Evolutionary conservation across 2,797 vertebrate genomes (phyloP).

Genomic region (Scyliorhinus canicula): DNA sequence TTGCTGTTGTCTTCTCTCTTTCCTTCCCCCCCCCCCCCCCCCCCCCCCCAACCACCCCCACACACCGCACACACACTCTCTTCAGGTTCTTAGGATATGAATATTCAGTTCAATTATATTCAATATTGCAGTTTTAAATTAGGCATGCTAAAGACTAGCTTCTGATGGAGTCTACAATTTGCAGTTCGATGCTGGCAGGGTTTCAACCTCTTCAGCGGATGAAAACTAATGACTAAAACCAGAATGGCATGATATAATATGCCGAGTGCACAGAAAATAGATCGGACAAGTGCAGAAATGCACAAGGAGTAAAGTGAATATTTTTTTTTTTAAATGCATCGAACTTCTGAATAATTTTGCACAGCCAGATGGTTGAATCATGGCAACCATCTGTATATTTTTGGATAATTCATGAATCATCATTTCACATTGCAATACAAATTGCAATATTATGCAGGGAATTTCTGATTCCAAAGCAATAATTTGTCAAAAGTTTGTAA

Average conservation of each 20-base stretch:
- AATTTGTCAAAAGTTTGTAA: background rate
- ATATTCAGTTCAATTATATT: background rate
- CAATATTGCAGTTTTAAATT: background rate
- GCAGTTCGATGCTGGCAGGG: background rate
- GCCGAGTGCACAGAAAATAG: background rate
- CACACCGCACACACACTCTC: too few relatives aligned
- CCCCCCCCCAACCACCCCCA: too few relatives aligned
- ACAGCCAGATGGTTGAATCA: background rate
- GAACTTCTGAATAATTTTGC: conserved; percentile 7
- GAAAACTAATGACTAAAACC: background rate
- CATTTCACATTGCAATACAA: background rate
- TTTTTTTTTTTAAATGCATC: too few relatives aligned
- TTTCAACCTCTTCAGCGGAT: background rate
- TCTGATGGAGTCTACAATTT: background rate
- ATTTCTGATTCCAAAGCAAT: background rate
- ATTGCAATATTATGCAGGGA: background rate
- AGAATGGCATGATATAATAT: background rate
- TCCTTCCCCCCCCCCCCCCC: too few relatives aligned
- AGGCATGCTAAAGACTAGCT: background rate
- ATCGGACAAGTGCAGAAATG: background rate
- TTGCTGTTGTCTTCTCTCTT: background rate
- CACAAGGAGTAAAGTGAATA: background rate
- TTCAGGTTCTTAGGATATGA: background rate
- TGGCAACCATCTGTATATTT: background rate
- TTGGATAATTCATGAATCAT: conserved; percentile 12